Evolutionary conservation across 2,888 invertebrate genomes (phyloP).

Genomic region (Cartodere bifasciata): DNA sequence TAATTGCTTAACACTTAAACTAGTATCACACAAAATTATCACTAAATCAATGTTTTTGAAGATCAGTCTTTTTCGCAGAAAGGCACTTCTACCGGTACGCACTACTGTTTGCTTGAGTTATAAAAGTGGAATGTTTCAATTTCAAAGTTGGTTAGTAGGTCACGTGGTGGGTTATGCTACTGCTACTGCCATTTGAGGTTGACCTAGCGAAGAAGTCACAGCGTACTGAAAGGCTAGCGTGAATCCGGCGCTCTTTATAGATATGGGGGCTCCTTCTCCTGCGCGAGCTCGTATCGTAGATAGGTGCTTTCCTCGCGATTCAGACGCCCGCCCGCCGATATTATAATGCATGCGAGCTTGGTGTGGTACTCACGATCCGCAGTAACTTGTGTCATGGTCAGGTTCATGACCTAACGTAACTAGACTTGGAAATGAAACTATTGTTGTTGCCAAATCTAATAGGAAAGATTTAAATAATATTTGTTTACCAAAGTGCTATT

Average conservation of each 20-base stretch:
- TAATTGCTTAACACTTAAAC: conserved; percentile 22
- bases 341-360: too few species aligned
- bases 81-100: conserved; percentile 7
- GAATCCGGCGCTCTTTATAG: conserved; percentile 9
- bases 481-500: too few species aligned
- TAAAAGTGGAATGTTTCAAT: conserved; percentile 2
- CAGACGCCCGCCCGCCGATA: too few species aligned
- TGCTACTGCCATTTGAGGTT: conserved; percentile 28
- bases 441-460: too few species aligned
- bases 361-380: not conserved
- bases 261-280: not conserved
- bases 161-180: conserved; percentile 22
- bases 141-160: conserved; percentile 14
- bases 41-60: conserved; percentile 16
- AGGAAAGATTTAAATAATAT: too few species aligned
- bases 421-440: too few species aligned
- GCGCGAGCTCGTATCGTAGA: too few species aligned
- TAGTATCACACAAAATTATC: conserved; percentile 29
- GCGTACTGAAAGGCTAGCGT: conserved; percentile 9
- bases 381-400: conserved; percentile 9
- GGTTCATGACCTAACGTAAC: conserved; percentile 11
- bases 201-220: conserved; percentile 13
- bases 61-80: conserved; percentile 20
- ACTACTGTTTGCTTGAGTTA: conserved; percentile 4
- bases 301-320: too few species aligned